phyloP scores from a whole-genome alignment of 2,797 vertebrate genomes.

The Eulemur rubriventer region DNA sequence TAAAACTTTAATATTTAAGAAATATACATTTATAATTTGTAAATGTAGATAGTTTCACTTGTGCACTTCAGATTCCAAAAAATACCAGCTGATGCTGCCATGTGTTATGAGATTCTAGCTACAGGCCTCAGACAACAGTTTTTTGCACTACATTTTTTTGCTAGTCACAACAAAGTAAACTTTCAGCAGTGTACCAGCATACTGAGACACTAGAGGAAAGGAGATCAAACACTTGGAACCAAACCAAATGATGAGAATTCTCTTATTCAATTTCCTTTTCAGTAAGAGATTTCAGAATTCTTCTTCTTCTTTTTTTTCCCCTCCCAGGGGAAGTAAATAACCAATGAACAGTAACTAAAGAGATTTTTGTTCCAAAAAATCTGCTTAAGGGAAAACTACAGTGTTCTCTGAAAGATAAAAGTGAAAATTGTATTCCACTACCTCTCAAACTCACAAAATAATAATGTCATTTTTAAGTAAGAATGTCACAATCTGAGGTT shows the following conservation, averaged over 20 bases:
- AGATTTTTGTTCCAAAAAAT: background rate
- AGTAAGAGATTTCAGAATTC: too few relatives aligned
- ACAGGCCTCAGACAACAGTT: background rate
- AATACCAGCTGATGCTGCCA: background rate
- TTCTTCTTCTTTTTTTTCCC: too few relatives aligned
- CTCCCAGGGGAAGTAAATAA: too few relatives aligned
- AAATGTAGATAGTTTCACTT: background rate
- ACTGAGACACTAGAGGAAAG: background rate
- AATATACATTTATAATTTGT: background rate
- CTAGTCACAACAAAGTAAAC: constrained; percentile 9
- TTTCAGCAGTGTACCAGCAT: background rate
- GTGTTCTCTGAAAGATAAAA: background rate
- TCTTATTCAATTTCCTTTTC: too few relatives aligned
- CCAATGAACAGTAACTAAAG: background rate
- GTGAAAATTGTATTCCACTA: background rate
- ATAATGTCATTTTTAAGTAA: background rate
- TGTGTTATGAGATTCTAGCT: constrained; percentile 30
- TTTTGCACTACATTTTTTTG: background rate
- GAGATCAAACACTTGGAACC: background rate
- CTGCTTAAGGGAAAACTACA: background rate
- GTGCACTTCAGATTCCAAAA: constrained; percentile 14
- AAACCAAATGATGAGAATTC: background rate
- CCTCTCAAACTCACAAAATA: background rate
- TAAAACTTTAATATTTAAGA: background rate
- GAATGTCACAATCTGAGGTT: background rate